Percentiles rank a stretch among this genome's conserved stretches.
phyloP scores from a whole-genome alignment of 2,888 invertebrate species.

The Phengaris arion region DNA sequence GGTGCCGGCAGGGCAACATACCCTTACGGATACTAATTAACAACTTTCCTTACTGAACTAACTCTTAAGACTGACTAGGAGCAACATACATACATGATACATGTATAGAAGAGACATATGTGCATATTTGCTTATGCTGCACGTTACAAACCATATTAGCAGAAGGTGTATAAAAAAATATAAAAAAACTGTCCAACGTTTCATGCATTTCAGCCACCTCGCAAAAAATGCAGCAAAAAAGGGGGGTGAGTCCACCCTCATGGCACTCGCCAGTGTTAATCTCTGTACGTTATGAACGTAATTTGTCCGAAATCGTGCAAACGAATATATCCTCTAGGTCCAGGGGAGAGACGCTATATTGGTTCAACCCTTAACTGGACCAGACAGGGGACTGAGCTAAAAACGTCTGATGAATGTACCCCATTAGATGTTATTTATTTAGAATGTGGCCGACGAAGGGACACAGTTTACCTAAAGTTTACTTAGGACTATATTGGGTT shows the following conservation, averaged over 20 bases:
- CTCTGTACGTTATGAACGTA: slow-evolving; percentile 67
- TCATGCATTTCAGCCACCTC: slow-evolving; percentile 46
- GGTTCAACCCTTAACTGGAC: slow-evolving; percentile 51
- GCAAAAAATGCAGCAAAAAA: slow-evolving; percentile 74
- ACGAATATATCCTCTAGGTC: slow-evolving; percentile 43
- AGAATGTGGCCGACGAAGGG: slow-evolving; percentile 77
- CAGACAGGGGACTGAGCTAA: slow-evolving; percentile 73
- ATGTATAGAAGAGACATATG: too few species aligned
- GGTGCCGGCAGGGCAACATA: too few species aligned
- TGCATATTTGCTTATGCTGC: too few species aligned
- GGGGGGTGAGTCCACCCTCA: slow-evolving; percentile 61
- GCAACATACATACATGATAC: too few species aligned
- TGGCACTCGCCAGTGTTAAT: slow-evolving; percentile 75
- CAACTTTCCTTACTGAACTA: too few species aligned
- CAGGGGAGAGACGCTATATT: slow-evolving; percentile 38
- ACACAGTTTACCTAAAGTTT: slow-evolving; percentile 76
- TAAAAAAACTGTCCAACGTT: slow-evolving; percentile 10
- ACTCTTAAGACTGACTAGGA: too few species aligned
- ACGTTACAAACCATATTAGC: slow-evolving; percentile 2
- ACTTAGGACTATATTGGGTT: slow-evolving; percentile 79
- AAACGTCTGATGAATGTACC: slow-evolving; percentile 80
- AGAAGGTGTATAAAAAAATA: background rate
- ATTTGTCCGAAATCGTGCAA: slow-evolving; percentile 51
- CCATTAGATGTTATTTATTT: slow-evolving; percentile 81
- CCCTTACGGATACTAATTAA: too few species aligned